Base-by-base conservation (phyloP, 2,113 vertebrate species). In the Bufo gargarizans region DNA sequence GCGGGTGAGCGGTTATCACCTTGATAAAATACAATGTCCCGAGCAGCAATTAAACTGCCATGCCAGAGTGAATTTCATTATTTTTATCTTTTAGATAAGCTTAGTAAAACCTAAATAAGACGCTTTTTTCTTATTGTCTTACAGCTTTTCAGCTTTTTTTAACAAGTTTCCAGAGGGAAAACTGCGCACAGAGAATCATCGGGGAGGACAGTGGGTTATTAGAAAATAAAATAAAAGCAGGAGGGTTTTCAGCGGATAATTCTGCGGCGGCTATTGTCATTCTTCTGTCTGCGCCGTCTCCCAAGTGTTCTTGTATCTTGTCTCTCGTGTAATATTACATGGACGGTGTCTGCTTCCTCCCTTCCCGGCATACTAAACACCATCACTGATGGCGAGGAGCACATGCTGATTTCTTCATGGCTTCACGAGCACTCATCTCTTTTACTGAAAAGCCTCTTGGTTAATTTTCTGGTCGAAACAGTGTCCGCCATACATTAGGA, bases 131-230 rank as follows among this genome's bases (percentile, higher is more conserved):
- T 63, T 17, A 53, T 83, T 83, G 81, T 83, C 20, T 83, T 69
- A 11, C 4, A 69, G 19, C 10, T 67, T 83, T 49, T 45, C 45
- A n/a, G 45, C 5, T 49, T 82, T 69, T 50, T 67, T 49, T 50
- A 22, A 83, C 45, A 67, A 83, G 33, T 69, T 67, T 83, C 61
- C 61, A 16, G 47, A 83, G 81, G 81, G 47, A 83, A 33, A 69
- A 83, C 17, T 50, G 1, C 69, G 81, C 4, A 45, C 61, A 63
- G 6, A 47, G 19, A 82, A 9, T 82, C 59, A 50, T 43, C 47
- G 49, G 47, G 8, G 81, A 49, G 81, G 47, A 83, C 45, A n/a
- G 63, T 12, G 47, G 45, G 45, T 50, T 83, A 61, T 67, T 67
- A 53, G 81, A 14, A 67, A 53, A 67, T 69, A 53, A 22, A 53